These are phyloP conservation scores for Drosophila dunni DNA, from an alignment of 1,140 invertebrate genomes.

Conservation along the genomic window DNA sequence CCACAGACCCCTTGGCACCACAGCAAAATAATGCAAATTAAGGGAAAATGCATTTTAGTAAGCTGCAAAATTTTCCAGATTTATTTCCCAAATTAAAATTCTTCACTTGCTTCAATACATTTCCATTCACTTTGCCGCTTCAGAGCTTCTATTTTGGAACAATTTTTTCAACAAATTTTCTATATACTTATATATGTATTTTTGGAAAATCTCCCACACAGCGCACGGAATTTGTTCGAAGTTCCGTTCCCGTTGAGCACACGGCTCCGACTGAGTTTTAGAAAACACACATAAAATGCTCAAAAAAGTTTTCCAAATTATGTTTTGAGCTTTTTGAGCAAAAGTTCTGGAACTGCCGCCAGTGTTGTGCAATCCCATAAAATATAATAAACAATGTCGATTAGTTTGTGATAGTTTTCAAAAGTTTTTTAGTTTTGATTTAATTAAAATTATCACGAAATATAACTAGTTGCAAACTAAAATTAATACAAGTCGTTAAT, in stretches of 20 bases:
- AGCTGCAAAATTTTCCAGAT: neutral
- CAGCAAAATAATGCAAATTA: constrained; percentile 39
- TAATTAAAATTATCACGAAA: constrained; percentile 78
- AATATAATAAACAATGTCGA: neutral
- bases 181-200: constrained; percentile 47
- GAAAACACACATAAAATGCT: constrained; percentile 42
- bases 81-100: neutral
- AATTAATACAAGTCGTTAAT: constrained; percentile 47
- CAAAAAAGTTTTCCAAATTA: constrained; percentile 70
- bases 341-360: constrained; percentile 35
- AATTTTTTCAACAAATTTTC: constrained; percentile 13
- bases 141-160: constrained; percentile 27
- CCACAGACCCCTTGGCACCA: constrained; percentile 36
- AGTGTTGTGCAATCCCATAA: constrained; percentile 16
- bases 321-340: constrained; percentile 39
- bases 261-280: constrained; percentile 45
- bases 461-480: constrained; percentile 67
- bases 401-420: constrained; percentile 20
- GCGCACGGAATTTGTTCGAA: constrained; percentile 2
- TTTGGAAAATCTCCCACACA: constrained; percentile 48
- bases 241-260: constrained; percentile 47
- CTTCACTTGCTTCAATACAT: constrained; percentile 1
- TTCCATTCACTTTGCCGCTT: constrained; percentile 3
- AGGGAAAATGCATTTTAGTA: constrained; percentile 48
- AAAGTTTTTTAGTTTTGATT: constrained; percentile 45